Conservation (phyloP, 2,888 invertebrate species). For the Eudemis profundana region DNA sequence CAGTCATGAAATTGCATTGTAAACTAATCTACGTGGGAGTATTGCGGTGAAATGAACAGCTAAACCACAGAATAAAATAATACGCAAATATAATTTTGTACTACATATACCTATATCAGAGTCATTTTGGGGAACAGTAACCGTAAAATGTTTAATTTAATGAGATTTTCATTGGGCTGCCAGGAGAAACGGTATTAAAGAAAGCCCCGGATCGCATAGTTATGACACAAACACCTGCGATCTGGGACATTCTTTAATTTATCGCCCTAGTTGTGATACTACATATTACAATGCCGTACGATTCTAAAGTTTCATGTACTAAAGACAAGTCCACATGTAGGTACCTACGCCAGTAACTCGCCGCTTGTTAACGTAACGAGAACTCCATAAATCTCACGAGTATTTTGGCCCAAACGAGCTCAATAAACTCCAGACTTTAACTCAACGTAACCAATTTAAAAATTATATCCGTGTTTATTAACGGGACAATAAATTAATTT, state of each 20-base stretch:
- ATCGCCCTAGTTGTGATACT: too few species aligned
- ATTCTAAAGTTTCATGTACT: neutral
- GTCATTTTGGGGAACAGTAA: neutral
- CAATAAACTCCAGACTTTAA: slow-evolving; percentile 53
- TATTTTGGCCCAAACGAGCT: slow-evolving; percentile 40
- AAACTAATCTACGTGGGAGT: slow-evolving; percentile 31
- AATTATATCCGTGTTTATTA: slow-evolving; percentile 69
- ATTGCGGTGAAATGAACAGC: slow-evolving; percentile 14
- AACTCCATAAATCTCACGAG: slow-evolving; percentile 32
- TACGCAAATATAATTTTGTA: neutral
- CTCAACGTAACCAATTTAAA: slow-evolving; percentile 62
- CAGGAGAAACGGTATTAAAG: too few species aligned
- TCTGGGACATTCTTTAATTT: too few species aligned
- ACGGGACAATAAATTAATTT: slow-evolving; percentile 78
- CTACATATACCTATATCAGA: too few species aligned
- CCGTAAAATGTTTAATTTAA: too few species aligned
- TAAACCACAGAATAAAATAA: slow-evolving; percentile 21
- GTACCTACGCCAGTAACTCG: neutral
- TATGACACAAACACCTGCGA: too few species aligned
- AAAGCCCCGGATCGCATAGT: too few species aligned
- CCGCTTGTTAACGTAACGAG: slow-evolving; percentile 28
- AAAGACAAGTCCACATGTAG: too few species aligned
- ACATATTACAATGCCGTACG: too few species aligned
- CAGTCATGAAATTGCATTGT: slow-evolving; percentile 1
- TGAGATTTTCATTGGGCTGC: too few species aligned